These are phyloP conservation scores for Ditylenchus dipsaci DNA, from an alignment of 1,140 invertebrate species.

Conservation along the genomic window DNA sequence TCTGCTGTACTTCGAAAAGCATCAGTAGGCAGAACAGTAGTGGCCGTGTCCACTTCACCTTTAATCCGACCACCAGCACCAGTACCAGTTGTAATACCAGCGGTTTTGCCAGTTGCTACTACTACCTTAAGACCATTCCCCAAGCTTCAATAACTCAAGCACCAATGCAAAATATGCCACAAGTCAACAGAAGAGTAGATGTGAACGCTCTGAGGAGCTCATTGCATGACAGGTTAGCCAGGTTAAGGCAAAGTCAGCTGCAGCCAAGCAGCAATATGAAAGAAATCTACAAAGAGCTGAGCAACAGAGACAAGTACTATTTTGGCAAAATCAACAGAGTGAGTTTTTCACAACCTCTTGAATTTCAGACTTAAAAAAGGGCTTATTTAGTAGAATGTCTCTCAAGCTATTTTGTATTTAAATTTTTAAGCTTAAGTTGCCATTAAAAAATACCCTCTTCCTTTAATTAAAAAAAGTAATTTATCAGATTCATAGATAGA, in stretches of 20 bases:
- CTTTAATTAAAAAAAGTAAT: no score
- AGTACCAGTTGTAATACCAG: background rate
- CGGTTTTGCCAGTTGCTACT: background rate
- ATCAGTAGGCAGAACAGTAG: background rate
- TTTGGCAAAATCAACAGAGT: slow-evolving; percentile 21
- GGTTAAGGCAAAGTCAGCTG: slow-evolving; percentile 32
- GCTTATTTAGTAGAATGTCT: no score
- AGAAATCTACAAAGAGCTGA: slow-evolving; percentile 10
- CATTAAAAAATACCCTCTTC: no score
- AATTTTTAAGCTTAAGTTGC: no score
- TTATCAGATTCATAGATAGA: no score
- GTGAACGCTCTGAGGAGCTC: background rate
- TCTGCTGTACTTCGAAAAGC: slow-evolving; percentile 45
- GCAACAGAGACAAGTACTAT: slow-evolving; percentile 30
- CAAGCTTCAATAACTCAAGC: background rate
- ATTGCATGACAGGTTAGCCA: slow-evolving; percentile 30
- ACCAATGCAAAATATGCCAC: slow-evolving; percentile 5
- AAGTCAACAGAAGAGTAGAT: background rate
- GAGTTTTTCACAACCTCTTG: no score
- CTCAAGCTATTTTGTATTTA: no score
- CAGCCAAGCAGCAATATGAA: slow-evolving; percentile 29
- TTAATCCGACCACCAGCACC: no score
- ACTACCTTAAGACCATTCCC: background rate
- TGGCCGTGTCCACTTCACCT: no score
- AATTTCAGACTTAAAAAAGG: no score